Evolutionary conservation across 2,113 vertebrate genomes (phyloP), one percentile per base, ranked within the genome.

Genomic region (Garra rufa): DNA sequence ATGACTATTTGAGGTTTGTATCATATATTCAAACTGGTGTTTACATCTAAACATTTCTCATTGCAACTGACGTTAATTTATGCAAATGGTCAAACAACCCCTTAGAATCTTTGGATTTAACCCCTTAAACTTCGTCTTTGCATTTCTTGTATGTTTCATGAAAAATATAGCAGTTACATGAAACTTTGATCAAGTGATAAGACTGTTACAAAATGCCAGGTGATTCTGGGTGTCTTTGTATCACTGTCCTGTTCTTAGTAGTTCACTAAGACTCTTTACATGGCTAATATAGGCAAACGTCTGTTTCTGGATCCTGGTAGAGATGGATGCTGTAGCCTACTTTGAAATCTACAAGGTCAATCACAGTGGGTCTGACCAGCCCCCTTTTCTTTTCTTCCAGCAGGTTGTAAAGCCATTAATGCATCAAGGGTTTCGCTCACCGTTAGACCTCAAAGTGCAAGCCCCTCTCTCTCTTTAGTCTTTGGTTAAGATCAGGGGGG

Each of bases 391-490:
- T 88, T 89, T 85, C 87, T 81, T 92, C 92, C 91, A 61, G 90
- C 92, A 92, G 93, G 92, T 92, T 93, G 91, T 86, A 90, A 93
- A 93, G 91, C 87, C 92, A 93, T 92, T 92, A 92, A 89, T 90
- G 89, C 88, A 90, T 91, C 86, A 82, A 46, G 81, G 78, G 75
- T 85, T 78, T 85, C 78, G 59, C 74, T 85, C 87, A 83, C 85
- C 86, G 76, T 70, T 83, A 90, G 69, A 86, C 70, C 74, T 84
- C 80, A 85, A 77, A 77, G 81, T 79, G 77, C 84, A 34, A 78
- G 86, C 81, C 83, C 86, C 84, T 87, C 82, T 87, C 85, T 87
- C 69, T 57, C 13, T 79, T 26, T 78, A 77, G 83, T 80, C 79
- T 78, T 77, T 87, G 89, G 82, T 81, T 78, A 69, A 85, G 85